Conservation (phyloP, 1,140 invertebrate species). For the Drosophila littoralis region DNA sequence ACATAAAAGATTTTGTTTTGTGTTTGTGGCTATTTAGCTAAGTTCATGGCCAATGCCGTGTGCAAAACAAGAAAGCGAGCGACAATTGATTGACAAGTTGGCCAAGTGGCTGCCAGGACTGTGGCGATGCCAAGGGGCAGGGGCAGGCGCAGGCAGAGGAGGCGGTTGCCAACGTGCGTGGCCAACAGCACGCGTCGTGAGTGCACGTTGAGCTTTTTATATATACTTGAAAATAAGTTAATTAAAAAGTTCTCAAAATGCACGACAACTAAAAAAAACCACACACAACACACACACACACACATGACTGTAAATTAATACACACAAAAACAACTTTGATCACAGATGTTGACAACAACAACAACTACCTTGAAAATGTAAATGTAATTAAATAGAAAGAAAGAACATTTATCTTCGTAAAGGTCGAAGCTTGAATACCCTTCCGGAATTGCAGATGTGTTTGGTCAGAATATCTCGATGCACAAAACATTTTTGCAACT, state of each 20-base stretch:
- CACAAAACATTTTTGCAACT: too few species aligned
- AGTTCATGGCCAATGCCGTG: slow-evolving; percentile 62
- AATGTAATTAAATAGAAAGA: slow-evolving; percentile 75
- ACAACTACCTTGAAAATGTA: slow-evolving; percentile 59
- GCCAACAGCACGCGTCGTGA: slow-evolving; percentile 42
- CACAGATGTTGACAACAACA: slow-evolving; percentile 20
- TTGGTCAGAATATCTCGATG: too few species aligned
- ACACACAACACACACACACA: slow-evolving; percentile 11
- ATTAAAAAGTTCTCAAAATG: slow-evolving; percentile 64
- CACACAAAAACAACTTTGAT: slow-evolving; percentile 15
- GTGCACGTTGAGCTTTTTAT: slow-evolving; percentile 29
- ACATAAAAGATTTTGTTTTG: slow-evolving; percentile 8
- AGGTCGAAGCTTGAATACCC: background rate
- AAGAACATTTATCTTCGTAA: background rate
- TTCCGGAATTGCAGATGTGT: too few species aligned
- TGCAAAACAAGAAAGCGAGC: slow-evolving; percentile 41
- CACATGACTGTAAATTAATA: background rate
- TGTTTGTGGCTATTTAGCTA: slow-evolving; percentile 36
- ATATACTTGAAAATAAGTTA: slow-evolving; percentile 70
- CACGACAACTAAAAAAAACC: slow-evolving; percentile 20
- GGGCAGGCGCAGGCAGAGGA: background rate
- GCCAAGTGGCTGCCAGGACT: slow-evolving; percentile 37
- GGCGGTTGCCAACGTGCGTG: slow-evolving; percentile 23
- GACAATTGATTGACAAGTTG: slow-evolving; percentile 80
- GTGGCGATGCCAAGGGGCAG: background rate